Conservation (phyloP, 1,140 invertebrate species). For the Anoplolepis gracilipes region DNA sequence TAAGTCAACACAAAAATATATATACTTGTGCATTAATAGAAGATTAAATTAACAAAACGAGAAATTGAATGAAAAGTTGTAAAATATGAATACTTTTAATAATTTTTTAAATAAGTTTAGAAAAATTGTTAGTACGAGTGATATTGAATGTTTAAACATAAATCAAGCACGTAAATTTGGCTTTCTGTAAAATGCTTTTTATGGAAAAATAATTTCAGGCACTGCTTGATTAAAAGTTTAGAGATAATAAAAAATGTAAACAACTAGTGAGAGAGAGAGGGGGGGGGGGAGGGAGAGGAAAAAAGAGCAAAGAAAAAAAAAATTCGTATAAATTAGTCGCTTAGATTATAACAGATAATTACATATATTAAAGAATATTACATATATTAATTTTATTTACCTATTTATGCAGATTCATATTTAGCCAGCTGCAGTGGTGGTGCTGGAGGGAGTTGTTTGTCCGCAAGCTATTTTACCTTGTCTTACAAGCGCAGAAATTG, state of each 20-base stretch:
- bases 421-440: background rate
- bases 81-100: background rate
- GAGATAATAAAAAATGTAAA: background rate
- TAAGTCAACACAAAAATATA: background rate
- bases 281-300: no score
- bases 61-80: background rate
- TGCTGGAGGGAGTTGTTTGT: background rate
- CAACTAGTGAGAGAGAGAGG: no score
- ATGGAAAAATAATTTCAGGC: background rate
- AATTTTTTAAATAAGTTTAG: background rate
- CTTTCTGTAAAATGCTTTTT: background rate
- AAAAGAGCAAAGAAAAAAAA: no score
- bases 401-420: background rate
- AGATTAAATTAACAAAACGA: background rate
- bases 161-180: background rate
- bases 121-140: background rate
- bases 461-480: background rate
- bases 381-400: slow-evolving; percentile 15
- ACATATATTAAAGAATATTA: no score
- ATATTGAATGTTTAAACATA: background rate
- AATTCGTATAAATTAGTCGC: no score
- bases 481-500: background rate
- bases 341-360: no score
- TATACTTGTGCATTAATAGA: background rate
- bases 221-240: background rate